phyloP scores from a whole-genome alignment of 2,113 vertebrate genomes.

The Scalopus aquaticus region DNA sequence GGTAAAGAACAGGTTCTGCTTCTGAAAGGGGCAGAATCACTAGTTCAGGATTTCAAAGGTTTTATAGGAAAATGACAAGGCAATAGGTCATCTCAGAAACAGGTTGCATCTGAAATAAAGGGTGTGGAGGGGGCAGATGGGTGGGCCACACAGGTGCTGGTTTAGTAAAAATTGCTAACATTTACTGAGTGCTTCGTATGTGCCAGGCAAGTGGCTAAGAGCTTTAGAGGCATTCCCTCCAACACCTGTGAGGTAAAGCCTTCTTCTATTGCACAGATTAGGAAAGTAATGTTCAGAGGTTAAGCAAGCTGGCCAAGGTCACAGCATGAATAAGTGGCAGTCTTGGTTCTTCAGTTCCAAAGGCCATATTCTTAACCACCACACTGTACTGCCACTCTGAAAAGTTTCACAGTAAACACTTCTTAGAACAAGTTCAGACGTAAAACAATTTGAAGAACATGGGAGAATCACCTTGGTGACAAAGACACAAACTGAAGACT shows the following conservation, averaged over 20 bases:
- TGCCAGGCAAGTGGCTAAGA: not conserved
- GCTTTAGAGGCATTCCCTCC: not conserved
- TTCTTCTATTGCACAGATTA: not conserved
- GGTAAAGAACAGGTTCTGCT: not conserved
- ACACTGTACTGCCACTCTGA: not conserved
- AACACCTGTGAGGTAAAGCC: not conserved
- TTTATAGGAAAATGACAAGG: constrained; percentile 1
- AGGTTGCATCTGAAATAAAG: not conserved
- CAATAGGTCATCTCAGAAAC: not conserved
- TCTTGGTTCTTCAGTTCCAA: not conserved
- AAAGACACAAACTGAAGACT: not conserved
- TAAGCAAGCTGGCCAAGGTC: not conserved
- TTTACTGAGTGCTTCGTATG: not conserved
- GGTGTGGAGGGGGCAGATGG: too few species aligned
- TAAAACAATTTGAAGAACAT: not conserved
- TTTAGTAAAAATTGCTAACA: not conserved
- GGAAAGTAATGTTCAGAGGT: not conserved
- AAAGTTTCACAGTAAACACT: not conserved
- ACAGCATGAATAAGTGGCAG: not conserved
- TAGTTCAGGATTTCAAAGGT: constrained; percentile 3
- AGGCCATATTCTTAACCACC: not conserved
- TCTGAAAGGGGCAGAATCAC: not conserved
- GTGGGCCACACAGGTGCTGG: not conserved
- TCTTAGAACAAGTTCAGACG: constrained; percentile 7
- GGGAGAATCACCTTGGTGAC: not conserved